Conservation (phyloP, 2,797 vertebrate species). For the Hydrophis major region DNA sequence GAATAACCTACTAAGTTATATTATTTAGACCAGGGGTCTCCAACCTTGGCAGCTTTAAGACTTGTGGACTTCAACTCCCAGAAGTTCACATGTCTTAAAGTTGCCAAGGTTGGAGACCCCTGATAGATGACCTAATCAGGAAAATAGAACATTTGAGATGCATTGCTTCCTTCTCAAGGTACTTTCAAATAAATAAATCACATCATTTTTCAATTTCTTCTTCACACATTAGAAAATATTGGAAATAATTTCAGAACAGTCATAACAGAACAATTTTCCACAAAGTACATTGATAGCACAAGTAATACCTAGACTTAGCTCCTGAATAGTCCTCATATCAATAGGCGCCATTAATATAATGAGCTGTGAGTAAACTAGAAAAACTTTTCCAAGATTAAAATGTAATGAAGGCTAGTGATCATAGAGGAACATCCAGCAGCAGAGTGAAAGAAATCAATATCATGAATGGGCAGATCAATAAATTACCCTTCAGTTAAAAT, state of each 20-base stretch:
- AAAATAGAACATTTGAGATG: slow-evolving; percentile 35
- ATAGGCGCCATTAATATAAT: slow-evolving; percentile 63
- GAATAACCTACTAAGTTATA: slow-evolving; percentile 7
- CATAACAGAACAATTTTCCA: slow-evolving; percentile 15
- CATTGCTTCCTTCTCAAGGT: slow-evolving; percentile 37
- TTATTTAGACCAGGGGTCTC: slow-evolving; percentile 12
- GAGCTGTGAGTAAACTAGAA: slow-evolving; percentile 36
- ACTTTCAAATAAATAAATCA: slow-evolving; percentile 46
- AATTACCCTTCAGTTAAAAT: slow-evolving; percentile 38
- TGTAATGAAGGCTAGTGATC: slow-evolving; percentile 48
- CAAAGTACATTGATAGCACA: slow-evolving; percentile 44
- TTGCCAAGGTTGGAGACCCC: too few relatives aligned
- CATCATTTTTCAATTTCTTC: slow-evolving; percentile 46
- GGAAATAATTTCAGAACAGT: slow-evolving; percentile 50
- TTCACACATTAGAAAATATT: slow-evolving; percentile 58
- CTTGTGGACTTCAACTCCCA: too few relatives aligned
- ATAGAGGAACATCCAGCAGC: slow-evolving; percentile 46
- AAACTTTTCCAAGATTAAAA: slow-evolving; percentile 47
- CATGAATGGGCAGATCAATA: slow-evolving; percentile 58
- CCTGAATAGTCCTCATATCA: slow-evolving; percentile 58
- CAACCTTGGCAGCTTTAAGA: too few relatives aligned
- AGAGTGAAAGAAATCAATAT: slow-evolving; percentile 57
- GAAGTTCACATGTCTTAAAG: too few relatives aligned
- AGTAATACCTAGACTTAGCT: slow-evolving; percentile 23
- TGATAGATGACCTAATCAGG: slow-evolving; percentile 20